Base-by-base conservation (phyloP, 2,888 invertebrate species). In the Hartigia nigra region DNA sequence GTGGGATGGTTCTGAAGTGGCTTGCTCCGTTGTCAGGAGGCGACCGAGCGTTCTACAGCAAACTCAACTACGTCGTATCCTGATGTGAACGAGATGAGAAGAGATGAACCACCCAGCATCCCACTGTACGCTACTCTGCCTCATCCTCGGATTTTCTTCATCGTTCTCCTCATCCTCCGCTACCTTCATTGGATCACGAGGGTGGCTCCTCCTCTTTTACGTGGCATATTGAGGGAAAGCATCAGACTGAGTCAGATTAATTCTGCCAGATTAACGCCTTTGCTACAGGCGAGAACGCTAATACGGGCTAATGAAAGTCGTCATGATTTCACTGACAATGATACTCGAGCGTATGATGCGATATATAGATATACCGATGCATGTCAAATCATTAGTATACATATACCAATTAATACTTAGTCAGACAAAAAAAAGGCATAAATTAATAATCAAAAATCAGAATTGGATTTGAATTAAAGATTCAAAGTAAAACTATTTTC, bases 241-340 rank as follows among this genome's bases (percentile, higher is more conserved):
- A 90, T 88, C 89, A 89, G 87, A 90, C 90, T 88, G 88, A 90
- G 87, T 85, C 85, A 86, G 89, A 91, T 90, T 90, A 90, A 90
- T 91, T 91, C 90, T 89, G 88, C 88, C 89, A 89, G 91, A 91
- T 91, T 91, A 91, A 90, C 90, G 90, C 90, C 89, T 90, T 90
- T 90, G 87, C 85, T 81, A 81, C 79, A 81, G 36, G 23, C 80
- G 77, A 80, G 82, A 81, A 79, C 85, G 79, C 82, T 88, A 86
- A 88, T 87, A 82, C 85, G 83, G 83, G 88, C 88, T 88, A 88
- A 89, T 89, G 87, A 87, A 87, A 89, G 86, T 88, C 86, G 84
- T 81, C 86, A 86, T 84, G 87, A 88, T 86, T 85, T 85, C 83
- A 84, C 81, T 79, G 55, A 55, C 55, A 55, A 55, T 23, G 55